A percentile compares a stretch with the other conserved stretches of the same genome.
Evolutionary conservation across 2,888 invertebrate genomes (phyloP).

Genomic region (Papilio elwesi): DNA sequence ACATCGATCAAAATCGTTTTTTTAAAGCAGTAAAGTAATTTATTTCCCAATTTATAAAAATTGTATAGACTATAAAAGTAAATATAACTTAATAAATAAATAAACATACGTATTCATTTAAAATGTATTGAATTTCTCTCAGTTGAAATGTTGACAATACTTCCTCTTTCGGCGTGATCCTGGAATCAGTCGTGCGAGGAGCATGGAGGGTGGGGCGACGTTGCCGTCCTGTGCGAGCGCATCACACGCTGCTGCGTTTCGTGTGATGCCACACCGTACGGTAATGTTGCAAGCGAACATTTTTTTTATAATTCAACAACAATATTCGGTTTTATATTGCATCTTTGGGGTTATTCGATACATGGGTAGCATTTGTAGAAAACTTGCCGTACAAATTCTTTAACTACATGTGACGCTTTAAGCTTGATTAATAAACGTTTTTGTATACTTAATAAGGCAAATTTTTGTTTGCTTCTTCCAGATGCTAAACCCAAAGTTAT

Average conservation of each 20-base stretch:
- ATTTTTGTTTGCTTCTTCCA: too few relatives aligned
- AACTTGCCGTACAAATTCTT: too few relatives aligned
- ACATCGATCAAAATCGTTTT: too few relatives aligned
- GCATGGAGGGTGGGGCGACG: constrained; percentile 50
- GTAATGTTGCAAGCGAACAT: constrained; percentile 35
- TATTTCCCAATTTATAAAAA: too few relatives aligned
- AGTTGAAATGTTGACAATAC: neutral
- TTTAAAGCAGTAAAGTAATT: too few relatives aligned
- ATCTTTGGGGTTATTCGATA: constrained; percentile 5
- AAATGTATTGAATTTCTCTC: neutral
- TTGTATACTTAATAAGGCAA: too few relatives aligned
- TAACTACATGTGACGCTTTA: too few relatives aligned
- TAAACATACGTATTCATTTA: neutral
- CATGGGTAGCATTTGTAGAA: too few relatives aligned
- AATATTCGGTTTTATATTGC: constrained; percentile 26
- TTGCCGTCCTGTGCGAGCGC: constrained; percentile 53
- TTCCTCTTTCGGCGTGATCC: neutral
- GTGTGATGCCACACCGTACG: constrained; percentile 36
- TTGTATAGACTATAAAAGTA: too few relatives aligned
- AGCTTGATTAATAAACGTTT: too few relatives aligned
- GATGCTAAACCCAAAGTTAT: too few relatives aligned
- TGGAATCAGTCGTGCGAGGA: constrained; percentile 36
- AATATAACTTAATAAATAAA: too few relatives aligned
- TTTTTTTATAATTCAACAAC: constrained; percentile 27
- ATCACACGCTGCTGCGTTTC: constrained; percentile 33